These are phyloP conservation scores for Tarsius wallacei DNA, from an alignment of 2,797 vertebrate genomes.

Conservation along the genomic window DNA sequence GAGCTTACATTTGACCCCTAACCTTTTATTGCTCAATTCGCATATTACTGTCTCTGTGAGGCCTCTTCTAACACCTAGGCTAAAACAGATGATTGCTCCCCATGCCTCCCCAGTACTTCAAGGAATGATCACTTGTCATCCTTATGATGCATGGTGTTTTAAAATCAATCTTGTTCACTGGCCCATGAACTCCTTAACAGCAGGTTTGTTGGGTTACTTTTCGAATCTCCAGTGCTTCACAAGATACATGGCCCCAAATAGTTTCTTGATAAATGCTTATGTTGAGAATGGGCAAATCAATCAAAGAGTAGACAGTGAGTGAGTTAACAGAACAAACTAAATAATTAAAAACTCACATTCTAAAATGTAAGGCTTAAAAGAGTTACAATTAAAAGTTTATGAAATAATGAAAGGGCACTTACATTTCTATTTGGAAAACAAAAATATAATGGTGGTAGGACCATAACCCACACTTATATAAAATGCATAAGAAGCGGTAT, in stretches of 20 bases:
- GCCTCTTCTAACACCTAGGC: neutral
- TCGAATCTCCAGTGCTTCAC: neutral
- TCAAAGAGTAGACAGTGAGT: neutral
- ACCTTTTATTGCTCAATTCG: neutral
- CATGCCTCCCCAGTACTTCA: neutral
- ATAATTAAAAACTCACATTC: neutral
- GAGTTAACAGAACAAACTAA: neutral
- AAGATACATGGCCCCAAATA: neutral
- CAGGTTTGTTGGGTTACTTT: neutral
- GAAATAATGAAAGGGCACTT: neutral
- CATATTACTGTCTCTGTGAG: neutral
- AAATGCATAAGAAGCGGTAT: neutral
- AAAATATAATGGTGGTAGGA: neutral
- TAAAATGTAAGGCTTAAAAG: neutral
- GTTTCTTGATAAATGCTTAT: conserved; percentile 1
- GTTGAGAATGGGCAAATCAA: neutral
- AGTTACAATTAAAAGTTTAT: neutral
- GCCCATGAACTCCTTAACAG: neutral
- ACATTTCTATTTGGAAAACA: neutral
- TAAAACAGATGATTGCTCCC: neutral
- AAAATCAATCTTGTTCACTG: neutral
- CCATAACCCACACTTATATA: neutral
- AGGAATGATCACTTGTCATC: neutral
- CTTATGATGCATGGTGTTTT: neutral
- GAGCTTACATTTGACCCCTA: neutral